Conservation (phyloP, 2,888 invertebrate genomes). For the Prostheceraeus crozeri region DNA sequence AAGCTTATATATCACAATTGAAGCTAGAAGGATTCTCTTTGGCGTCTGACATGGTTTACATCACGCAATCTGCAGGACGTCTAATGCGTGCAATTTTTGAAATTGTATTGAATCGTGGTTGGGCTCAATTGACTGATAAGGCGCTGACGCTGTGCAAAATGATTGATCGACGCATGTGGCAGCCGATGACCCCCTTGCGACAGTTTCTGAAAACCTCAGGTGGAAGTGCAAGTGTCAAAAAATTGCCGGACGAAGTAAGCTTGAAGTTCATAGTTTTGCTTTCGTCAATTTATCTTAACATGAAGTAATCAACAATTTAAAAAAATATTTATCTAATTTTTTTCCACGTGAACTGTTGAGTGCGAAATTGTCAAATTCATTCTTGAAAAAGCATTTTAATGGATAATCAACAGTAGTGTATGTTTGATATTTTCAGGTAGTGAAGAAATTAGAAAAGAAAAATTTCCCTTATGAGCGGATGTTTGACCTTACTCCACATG, state of each 20-base stretch:
- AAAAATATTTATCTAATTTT: conserved; percentile 93
- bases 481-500: conserved; percentile 90
- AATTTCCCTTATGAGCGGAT: conserved; percentile 64
- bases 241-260: conserved; percentile 84
- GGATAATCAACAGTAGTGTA: too few species aligned
- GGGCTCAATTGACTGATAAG: conserved; percentile 96
- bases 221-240: too few species aligned
- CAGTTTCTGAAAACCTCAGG: too few species aligned
- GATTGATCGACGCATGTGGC: conserved; percentile 98
- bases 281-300: background rate
- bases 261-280: background rate
- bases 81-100: conserved; percentile 92
- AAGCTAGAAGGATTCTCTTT: conserved; percentile 95
- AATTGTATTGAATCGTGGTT: conserved; percentile 80
- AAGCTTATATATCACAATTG: conserved; percentile 94
- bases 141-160: conserved; percentile 90
- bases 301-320: conserved; percentile 92
- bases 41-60: conserved; percentile 98
- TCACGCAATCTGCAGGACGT: conserved; percentile 90
- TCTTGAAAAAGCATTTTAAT: too few species aligned
- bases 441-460: conserved; percentile 97
- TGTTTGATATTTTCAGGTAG: too few species aligned
- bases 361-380: too few species aligned
- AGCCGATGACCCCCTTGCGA: conserved; percentile 92
- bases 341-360: too few species aligned